phyloP scores from a whole-genome alignment of 1,140 invertebrate species.

The Drosophila bifasciata region DNA sequence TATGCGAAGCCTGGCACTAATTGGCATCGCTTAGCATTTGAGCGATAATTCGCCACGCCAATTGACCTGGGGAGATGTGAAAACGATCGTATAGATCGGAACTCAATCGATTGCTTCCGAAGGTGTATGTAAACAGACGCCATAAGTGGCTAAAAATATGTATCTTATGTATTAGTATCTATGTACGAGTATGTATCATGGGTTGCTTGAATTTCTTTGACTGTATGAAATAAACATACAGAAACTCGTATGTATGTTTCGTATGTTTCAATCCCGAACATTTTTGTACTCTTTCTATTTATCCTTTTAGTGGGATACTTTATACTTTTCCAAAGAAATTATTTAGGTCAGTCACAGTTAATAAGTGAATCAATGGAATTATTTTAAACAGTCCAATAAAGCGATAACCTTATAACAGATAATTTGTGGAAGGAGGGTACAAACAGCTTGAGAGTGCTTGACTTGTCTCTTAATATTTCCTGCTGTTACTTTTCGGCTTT shows the following conservation, averaged over 20 bases:
- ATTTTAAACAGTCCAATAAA: too few relatives aligned
- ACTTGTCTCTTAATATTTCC: slow-evolving; percentile 13
- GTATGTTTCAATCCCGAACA: too few relatives aligned
- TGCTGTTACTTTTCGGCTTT: slow-evolving; percentile 18
- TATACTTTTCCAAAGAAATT: too few relatives aligned
- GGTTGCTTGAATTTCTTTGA: slow-evolving; percentile 44
- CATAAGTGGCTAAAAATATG: slow-evolving; percentile 54
- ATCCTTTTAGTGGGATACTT: too few relatives aligned
- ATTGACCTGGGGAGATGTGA: slow-evolving; percentile 44
- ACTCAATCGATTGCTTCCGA: slow-evolving; percentile 22
- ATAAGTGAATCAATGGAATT: too few relatives aligned
- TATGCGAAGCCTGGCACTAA: slow-evolving; percentile 25
- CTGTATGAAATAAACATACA: slow-evolving; percentile 27
- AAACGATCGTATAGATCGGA: slow-evolving; percentile 16
- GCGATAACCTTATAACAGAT: too few relatives aligned
- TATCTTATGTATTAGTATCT: slow-evolving; percentile 48
- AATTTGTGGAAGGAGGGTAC: too few relatives aligned
- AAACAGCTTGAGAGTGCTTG: slow-evolving; percentile 18
- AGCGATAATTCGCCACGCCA: slow-evolving; percentile 64
- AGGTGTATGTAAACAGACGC: slow-evolving; percentile 58
- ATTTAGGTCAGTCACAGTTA: too few relatives aligned
- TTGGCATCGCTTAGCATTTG: slow-evolving; percentile 64
- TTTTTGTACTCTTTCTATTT: too few relatives aligned
- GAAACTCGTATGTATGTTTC: slow-evolving; percentile 4
- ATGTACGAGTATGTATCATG: too few relatives aligned